Conservation (phyloP, 2,888 invertebrate species). For the Incurvaria masculella region DNA sequence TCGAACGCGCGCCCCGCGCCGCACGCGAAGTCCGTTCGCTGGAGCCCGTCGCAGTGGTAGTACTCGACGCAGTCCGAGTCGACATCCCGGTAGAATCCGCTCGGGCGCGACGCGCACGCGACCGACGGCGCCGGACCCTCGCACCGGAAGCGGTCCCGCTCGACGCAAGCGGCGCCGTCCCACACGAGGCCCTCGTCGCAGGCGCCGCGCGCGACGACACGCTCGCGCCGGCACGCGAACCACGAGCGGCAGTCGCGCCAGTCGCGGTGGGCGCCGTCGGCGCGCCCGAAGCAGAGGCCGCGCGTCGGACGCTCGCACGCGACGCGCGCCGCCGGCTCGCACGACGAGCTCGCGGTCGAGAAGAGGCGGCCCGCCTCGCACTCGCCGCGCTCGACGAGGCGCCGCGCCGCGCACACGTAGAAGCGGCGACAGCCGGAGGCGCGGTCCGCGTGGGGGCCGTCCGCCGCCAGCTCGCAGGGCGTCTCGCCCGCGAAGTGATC, state of each 20-base stretch:
- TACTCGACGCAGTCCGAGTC: constrained; percentile 51
- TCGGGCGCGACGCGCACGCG: constrained; percentile 45
- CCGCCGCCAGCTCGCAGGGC: constrained; percentile 46
- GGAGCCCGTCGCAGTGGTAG: constrained; percentile 44
- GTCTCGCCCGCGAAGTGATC: constrained; percentile 50
- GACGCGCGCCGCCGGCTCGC: constrained; percentile 41
- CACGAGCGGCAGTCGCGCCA: constrained; percentile 48
- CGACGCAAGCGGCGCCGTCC: constrained; percentile 47
- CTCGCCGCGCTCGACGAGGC: constrained; percentile 51
- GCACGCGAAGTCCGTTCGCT: constrained; percentile 40
- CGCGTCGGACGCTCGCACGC: constrained; percentile 43
- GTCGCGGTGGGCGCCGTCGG: constrained; percentile 43
- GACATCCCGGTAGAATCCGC: constrained; percentile 54
- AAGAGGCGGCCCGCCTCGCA: constrained; percentile 53
- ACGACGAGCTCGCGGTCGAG: constrained; percentile 46
- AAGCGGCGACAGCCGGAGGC: constrained; percentile 55
- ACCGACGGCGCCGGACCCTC: constrained; percentile 29
- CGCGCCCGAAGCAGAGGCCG: constrained; percentile 43
- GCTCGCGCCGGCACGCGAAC: constrained; percentile 47
- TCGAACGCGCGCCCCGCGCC: constrained; percentile 39
- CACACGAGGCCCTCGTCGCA: constrained; percentile 47
- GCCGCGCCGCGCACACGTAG: constrained; percentile 53
- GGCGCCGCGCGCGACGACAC: constrained; percentile 39
- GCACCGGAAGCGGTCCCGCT: constrained; percentile 37
- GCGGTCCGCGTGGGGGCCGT: constrained; percentile 58